Evolutionary conservation across 2,113 vertebrate species (phyloP), one percentile per base, ranked within the genome.

Genomic region (Pseudorhombus dupliciocellatus): DNA sequence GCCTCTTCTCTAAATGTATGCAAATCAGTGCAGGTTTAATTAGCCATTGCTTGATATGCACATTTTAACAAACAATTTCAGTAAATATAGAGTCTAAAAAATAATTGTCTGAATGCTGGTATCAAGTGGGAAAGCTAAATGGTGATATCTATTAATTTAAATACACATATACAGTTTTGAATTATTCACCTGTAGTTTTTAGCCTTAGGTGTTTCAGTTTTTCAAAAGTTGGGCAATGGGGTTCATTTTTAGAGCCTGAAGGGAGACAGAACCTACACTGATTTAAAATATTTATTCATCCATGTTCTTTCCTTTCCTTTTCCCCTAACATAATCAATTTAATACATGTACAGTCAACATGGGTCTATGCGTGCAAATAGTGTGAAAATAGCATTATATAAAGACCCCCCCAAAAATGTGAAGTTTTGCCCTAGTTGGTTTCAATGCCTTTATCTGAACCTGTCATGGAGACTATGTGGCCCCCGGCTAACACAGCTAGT

Each of bases 371-470:
- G 34, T 37, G 34, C 10, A 37, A 37, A 37, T n/a, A n/a, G n/a
- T 10, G 11, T 37, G 34, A 37, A 10, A 37, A 11, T 37, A 9
- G 10, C 10, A 37, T 26, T 26, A 18, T 6, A 55, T 18, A 26
- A 12, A 15, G 34, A 11, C 56, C 65, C 68, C 68, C 57, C n/a
- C 52, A 54, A 76, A 63, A 61, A 60, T 57, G 42, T 30, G 58
- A 63, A 69, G 25, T 53, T n/a, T 66, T 34, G 75, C 77, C 75
- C 70, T 34, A 53, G 73, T 77, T 68, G 64, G 25, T 63, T 60
- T 9, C 48, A 31, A 83, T 34, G 73, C 64, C 59, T 66, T 59
- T 42, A 28, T 70, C 24, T 57, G 56, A 81, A 69, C 59, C 72
- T 34, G 70, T 61, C 59, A 57, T 9, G 31, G 24, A 11, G 40